A percentile compares a stretch with the other conserved stretches of the same genome.
Conservation (phyloP, 2,797 vertebrate species). For the Paguma larvata region DNA sequence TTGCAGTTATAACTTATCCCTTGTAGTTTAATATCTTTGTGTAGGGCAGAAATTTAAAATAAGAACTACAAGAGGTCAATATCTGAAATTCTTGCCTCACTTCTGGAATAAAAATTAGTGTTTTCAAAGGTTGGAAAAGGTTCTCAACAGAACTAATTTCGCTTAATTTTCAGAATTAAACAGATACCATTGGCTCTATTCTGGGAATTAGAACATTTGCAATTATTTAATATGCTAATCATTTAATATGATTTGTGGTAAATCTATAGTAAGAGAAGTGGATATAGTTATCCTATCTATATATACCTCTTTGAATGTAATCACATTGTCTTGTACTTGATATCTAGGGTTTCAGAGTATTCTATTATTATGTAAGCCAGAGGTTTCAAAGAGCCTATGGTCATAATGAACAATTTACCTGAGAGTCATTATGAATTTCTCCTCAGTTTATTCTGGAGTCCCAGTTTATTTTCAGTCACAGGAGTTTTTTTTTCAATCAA, state of each 20-base stretch:
- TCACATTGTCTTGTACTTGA: background rate
- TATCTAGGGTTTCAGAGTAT: background rate
- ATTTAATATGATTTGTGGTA: background rate
- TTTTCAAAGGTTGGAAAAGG: conserved; percentile 62
- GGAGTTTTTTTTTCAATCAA: background rate
- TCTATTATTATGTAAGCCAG: background rate
- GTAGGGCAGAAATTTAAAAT: conserved; percentile 61
- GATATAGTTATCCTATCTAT: background rate
- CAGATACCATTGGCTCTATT: background rate
- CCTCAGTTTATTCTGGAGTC: background rate
- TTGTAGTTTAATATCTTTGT: conserved; percentile 41
- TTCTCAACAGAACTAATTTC: conserved; percentile 15
- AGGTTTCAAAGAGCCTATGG: background rate
- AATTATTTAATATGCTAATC: conserved; percentile 6
- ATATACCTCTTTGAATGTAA: background rate
- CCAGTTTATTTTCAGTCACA: background rate
- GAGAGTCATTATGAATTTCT: background rate
- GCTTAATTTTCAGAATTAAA: conserved; percentile 40
- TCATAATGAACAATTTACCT: background rate
- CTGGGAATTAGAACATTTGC: background rate
- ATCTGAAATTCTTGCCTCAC: conserved; percentile 47
- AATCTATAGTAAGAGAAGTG: background rate
- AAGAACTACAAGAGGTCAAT: conserved; percentile 54
- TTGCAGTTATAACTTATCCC: background rate
- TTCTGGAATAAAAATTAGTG: conserved; percentile 66